A percentile compares a stretch with the other conserved stretches of the same genome.
phyloP scores from a whole-genome alignment of 1,140 invertebrate species.

The Drosophila lacertosa region DNA sequence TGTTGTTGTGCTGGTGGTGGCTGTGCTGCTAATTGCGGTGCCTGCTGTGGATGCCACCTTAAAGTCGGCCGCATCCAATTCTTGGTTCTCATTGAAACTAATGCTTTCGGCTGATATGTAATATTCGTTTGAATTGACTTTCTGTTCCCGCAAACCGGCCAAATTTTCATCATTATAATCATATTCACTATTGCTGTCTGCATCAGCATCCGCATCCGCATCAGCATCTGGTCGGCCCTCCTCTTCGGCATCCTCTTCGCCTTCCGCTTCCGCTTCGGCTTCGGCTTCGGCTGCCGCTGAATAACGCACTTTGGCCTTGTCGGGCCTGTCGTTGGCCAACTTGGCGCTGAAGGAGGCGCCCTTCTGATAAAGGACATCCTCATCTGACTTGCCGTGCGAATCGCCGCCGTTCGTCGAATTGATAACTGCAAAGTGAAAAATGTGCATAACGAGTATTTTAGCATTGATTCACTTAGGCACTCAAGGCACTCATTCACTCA shows the following conservation, averaged over 20 bases:
- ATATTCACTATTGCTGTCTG: constrained; percentile 35
- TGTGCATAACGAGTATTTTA: background rate
- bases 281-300: constrained; percentile 9
- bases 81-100: constrained; percentile 67
- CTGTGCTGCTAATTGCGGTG: constrained; percentile 10
- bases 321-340: constrained; percentile 84
- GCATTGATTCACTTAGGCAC: background rate
- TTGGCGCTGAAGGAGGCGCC: constrained; percentile 92
- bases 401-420: constrained; percentile 88
- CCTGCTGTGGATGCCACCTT: constrained; percentile 56
- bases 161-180: constrained; percentile 42
- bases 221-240: constrained; percentile 4
- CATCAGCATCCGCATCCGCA: constrained; percentile 17
- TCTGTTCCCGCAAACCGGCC: constrained; percentile 41
- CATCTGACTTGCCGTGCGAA: constrained; percentile 85
- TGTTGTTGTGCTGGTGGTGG: constrained; percentile 4
- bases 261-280: constrained; percentile 18
- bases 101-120: constrained; percentile 83
- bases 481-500: background rate
- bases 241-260: constrained; percentile 12
- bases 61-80: constrained; percentile 63
- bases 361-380: constrained; percentile 93
- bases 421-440: constrained; percentile 86
- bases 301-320: constrained; percentile 38
- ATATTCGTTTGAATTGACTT: constrained; percentile 83